Percentiles rank a stretch among this genome's conserved stretches.
phyloP scores from a whole-genome alignment of 2,113 vertebrate species.

The Aspiorhynchus laticeps region DNA sequence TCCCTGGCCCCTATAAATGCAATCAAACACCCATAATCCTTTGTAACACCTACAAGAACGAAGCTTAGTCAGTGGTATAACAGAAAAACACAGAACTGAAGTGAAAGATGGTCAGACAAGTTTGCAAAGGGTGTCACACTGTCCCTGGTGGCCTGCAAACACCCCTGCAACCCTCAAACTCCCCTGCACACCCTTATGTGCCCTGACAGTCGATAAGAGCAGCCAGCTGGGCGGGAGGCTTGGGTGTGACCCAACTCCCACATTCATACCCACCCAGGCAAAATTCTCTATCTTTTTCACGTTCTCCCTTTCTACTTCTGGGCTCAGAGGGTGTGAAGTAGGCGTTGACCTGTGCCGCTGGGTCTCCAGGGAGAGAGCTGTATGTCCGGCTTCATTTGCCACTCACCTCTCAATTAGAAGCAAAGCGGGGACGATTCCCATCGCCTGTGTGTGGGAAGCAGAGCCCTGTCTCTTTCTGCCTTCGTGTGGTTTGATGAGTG shows the following conservation, averaged over 20 bases:
- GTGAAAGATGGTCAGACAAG: conserved; percentile 14
- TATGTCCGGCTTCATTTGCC: conserved; percentile 55
- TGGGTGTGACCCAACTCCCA: neutral
- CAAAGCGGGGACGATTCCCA: conserved; percentile 24
- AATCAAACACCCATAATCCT: conserved; percentile 29
- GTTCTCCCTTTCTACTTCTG: conserved; percentile 22
- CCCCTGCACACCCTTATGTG: neutral
- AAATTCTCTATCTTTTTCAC: conserved; percentile 19
- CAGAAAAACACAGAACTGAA: neutral
- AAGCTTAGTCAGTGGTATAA: neutral
- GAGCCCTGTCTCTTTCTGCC: conserved; percentile 47
- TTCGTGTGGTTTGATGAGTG: conserved; percentile 44
- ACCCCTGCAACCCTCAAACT: neutral
- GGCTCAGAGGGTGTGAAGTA: conserved; percentile 50
- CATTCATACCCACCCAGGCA: conserved; percentile 33
- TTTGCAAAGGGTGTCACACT: conserved; percentile 5
- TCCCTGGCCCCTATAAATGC: neutral
- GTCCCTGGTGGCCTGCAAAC: neutral
- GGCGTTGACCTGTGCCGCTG: conserved; percentile 45
- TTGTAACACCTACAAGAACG: neutral
- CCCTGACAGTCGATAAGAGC: conserved; percentile 21
- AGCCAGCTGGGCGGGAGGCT: neutral
- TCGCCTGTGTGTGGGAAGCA: conserved; percentile 33
- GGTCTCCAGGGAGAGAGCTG: conserved; percentile 35
- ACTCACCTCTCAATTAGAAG: conserved; percentile 55